Base-by-base conservation (phyloP, 2,888 invertebrate genomes). In the Emesis russula region DNA sequence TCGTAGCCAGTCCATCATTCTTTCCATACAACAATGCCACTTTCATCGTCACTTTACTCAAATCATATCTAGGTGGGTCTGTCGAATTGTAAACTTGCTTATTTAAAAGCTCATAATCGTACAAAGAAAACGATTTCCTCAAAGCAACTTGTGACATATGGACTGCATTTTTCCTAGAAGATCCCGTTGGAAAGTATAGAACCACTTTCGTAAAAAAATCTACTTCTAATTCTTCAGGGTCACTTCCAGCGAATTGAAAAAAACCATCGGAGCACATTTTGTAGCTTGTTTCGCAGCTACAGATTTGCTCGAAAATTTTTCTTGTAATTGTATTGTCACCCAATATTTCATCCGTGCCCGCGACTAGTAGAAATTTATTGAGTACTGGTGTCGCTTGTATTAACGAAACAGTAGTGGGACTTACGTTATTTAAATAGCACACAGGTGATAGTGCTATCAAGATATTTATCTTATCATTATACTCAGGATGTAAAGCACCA, bases 391-490 rank as follows among this genome's bases (percentile, higher is more conserved):
- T 53, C 91, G 95, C 88, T 96, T 96, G 36, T 91, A 94, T 96
- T 97, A 81, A 97, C 48, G 25, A 87, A 87, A 77, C 79, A 11
- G 94, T 11, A 1, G 96, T 91, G 1, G 96, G 96, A 81, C 95
- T 95, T 83, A 97, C 95, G 79, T 98, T 94, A 5, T 96, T 96
- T 87, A 98, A 95, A 91, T 97, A 98, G 15, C 98, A 98, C 0
- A 99, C 97, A 0, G 99, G 99, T 1, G 98, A 98, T 58, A 99
- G 95, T 18, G 98, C 98, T 71, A 98, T 97, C 90, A 98, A 96
- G 0, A 98, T 96, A 31, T 96, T 96, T 9, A 99, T 97, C 95
- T 98, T 99, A 0, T 97, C 94, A 93, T 99, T 99, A 94, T 99
- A 99, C 78, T 98, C 98, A 0, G 98, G 98, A 70, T 96, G 95